Base-by-base conservation (phyloP, 2,113 vertebrate species). In the Aix galericulata region DNA sequence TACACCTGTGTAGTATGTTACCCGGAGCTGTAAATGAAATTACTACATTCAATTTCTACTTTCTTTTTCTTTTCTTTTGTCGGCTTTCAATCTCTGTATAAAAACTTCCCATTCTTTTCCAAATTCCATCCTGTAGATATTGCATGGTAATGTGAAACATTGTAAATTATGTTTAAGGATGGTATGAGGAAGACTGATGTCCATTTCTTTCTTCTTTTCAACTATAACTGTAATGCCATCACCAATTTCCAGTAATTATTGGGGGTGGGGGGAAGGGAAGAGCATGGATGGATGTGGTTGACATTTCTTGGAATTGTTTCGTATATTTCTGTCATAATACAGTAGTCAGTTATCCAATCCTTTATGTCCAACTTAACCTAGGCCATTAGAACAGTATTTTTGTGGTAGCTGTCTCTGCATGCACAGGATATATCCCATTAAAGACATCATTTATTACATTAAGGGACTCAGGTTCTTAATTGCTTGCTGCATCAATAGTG, bases 271-370 rank as follows among this genome's bases (percentile, higher is more conserved):
- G 29, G 26, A 63, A 63, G 62, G 40, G 40, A n/a, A 67, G 40
- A 48, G 71, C 56, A 46, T 2, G 2, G 56, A 40, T 46, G 42
- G 62, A 12, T 20, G 26, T 34, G 23, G 9, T 16, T 78, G 76
- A 50, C 42, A 71, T 76, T 94, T 94, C 73, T 91, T 73, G 66
- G 69, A 97, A 95, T 8, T 64, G 20, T n/a, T 32, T 84, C 64
- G 38, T 34, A 7, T 86, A 86, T 81, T 94, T 90, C 67, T 88
- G 14, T 62, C 46, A 66, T 80, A 78, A 86, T 77, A 36, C 2
- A 74, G n/a, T 55, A 79, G 20, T 81, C 40, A 69, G 26, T 94
- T 95, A 88, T 55, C 22, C 56, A 71, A 5, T 32, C 11, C 60
- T 25, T 86, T 64, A 48, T 48, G 60, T 78, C 17, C 66, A 92